phyloP scores from a whole-genome alignment of 1,140 invertebrate genomes.

The Platyscapa corneri region DNA sequence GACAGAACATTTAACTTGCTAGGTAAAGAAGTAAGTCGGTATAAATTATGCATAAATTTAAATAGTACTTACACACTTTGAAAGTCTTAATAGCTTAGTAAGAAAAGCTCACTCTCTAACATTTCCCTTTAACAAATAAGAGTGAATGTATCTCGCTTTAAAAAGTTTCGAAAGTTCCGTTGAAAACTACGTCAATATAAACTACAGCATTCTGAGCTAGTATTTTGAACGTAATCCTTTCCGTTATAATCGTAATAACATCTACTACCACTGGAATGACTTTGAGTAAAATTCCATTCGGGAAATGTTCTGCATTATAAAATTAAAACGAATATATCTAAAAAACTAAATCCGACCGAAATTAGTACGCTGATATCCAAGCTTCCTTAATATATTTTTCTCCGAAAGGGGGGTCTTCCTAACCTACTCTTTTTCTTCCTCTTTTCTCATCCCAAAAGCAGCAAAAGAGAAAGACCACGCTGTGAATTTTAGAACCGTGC shows the following conservation, averaged over 20 bases:
- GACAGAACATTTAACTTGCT: not conserved
- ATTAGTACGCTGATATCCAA: not conserved
- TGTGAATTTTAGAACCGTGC: not conserved
- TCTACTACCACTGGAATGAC: not conserved
- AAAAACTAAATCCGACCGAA: not conserved
- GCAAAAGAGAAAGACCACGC: not conserved
- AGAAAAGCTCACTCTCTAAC: not conserved
- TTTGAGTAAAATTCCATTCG: not conserved
- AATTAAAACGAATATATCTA: not conserved
- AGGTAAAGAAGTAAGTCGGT: not conserved
- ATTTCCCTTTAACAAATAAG: not conserved
- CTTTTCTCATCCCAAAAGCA: not conserved
- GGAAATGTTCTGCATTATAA: not conserved
- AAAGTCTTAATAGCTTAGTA: not conserved
- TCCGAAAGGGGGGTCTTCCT: too few species aligned
- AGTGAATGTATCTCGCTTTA: not conserved
- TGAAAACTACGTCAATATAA: not conserved
- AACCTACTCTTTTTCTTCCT: not conserved
- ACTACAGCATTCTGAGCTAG: not conserved
- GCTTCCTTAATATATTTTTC: not conserved
- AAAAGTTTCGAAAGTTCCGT: not conserved
- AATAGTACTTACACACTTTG: not conserved
- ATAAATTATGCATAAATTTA: conserved; percentile 11
- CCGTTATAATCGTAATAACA: not conserved
- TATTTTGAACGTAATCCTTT: not conserved